Conservation (phyloP, 2,797 vertebrate species). For the Phoebastria nigripes region DNA sequence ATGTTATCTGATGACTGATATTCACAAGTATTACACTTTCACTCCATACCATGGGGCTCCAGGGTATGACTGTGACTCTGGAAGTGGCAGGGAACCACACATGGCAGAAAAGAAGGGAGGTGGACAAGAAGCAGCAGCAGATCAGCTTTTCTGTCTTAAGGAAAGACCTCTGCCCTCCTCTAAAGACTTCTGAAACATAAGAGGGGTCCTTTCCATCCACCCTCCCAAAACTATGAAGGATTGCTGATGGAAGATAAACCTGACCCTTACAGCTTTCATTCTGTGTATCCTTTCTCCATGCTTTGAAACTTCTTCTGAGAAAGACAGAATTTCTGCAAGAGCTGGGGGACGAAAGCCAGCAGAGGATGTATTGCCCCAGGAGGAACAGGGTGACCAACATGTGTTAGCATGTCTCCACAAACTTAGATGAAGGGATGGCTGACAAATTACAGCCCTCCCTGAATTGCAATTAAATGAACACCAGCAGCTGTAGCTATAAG, state of each 20-base stretch:
- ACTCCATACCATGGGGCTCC: neutral
- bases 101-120: neutral
- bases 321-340: neutral
- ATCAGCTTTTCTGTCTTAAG: neutral
- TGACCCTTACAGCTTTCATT: neutral
- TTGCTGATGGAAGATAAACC: neutral
- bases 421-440: neutral
- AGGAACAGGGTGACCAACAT: neutral
- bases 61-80: neutral
- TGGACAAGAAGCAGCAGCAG: neutral
- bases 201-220: neutral
- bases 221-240: neutral
- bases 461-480: neutral
- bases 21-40: neutral
- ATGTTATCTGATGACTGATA: neutral
- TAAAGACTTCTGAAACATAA: neutral
- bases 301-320: neutral
- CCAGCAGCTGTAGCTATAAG: neutral
- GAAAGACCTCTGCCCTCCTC: neutral
- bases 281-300: neutral
- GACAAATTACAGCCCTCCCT: neutral
- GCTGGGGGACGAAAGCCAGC: rapidly evolving
- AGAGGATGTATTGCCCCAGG: neutral
- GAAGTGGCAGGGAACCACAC: rapidly evolving
- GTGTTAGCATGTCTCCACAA: neutral